Base-by-base conservation (phyloP, 1,140 invertebrate genomes). In the Wasmannia auropunctata region DNA sequence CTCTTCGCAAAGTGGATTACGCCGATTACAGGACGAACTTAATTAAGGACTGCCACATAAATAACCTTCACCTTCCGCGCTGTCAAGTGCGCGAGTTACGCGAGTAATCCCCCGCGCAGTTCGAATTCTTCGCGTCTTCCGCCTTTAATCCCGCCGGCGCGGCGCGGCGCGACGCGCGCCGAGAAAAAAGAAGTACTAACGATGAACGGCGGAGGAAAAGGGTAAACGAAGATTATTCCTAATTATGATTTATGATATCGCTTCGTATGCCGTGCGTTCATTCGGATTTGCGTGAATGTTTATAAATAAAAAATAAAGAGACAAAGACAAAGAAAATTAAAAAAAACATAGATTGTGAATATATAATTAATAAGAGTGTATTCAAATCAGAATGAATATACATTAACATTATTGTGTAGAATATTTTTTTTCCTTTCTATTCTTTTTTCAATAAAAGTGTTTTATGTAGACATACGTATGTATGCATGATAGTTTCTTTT, bases 1-100 rank as follows among this genome's bases (percentile, higher is more conserved):
- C 85, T 86, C 75, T 19, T 34, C 60, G 37, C 56, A 90, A 90
- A 90, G 88, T 90, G 88, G 88, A 90, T 90, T 90, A 87, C 86
- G 8, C 10, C 86, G 88, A 90, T 90, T 80, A 79, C 86, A 84
- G 79, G 74, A 56, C 43, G 54, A 80, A 87, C 72, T 89, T 89
- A 90, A 90, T 90, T 89, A 87, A 70, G 74, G 58, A 40, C 58
- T 43, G 77, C 74, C 85, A 79, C 85, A 87, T 90, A 90, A 90
- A 90, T 90, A 89, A 90, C 88, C 63, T 85, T 85, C 80, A 46
- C 67, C 67, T 75, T 70, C 87, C 46, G 54, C 54, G 60, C 56
- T 72, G 70, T 88, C 83, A 88, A 88, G 87, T 63, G 80, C 37
- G 60, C 69, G 58, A 88, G 86, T 85, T 75, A 67, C 86, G 63